Evolutionary conservation across 2,888 invertebrate genomes (phyloP), one percentile per base, ranked within the genome.

Genomic region (Cenopis cana): DNA sequence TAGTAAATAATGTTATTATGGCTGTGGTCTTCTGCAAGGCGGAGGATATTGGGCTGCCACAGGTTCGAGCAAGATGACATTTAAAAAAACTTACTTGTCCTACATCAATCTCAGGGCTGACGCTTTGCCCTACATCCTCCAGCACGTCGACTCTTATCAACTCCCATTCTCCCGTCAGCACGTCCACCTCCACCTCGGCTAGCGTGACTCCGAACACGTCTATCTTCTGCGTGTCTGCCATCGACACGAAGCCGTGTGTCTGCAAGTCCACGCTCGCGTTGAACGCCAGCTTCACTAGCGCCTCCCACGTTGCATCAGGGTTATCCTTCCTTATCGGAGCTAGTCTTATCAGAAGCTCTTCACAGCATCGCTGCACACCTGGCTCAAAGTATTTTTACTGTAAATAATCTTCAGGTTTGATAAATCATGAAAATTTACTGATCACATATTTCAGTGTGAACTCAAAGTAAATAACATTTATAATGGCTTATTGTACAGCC

Each of bases 141-240:
- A 96, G 78, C 59, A 96, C 84, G 83, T 96, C 96, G 0, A 95
- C 95, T 76, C 96, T 90, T 0, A 86, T 81, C 52, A 96, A 85
- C 75, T 95, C 89, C 76, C 95, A 94, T 81, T 96, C 95, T 36
- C 97, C 97, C 0, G 97, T 97, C 64, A 97, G 84, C 24, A 96
- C 86, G 83, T 97, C 97, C 0, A 97, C 83, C 84, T 97, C 96
- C 0, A 96, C 95, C 87, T 97, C 97, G 12, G 94, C 84, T 6
- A 95, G 88, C 1, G 94, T 90, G 0, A 94, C 93, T 1, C 95
- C 96, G 77, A 94, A 95, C 55, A 95, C 73, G 68, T 88, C 85
- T 54, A 87, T 85, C 2, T 78, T 67, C 33, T 79, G 74, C 60
- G 83, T 81, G 68, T 92, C 91, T 55, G 86, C 0, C 74, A 24